A percentile compares a stretch with the other conserved stretches of the same genome.
Evolutionary conservation across 2,113 vertebrate genomes (phyloP).

Genomic region (Macheiramphus alcinus): DNA sequence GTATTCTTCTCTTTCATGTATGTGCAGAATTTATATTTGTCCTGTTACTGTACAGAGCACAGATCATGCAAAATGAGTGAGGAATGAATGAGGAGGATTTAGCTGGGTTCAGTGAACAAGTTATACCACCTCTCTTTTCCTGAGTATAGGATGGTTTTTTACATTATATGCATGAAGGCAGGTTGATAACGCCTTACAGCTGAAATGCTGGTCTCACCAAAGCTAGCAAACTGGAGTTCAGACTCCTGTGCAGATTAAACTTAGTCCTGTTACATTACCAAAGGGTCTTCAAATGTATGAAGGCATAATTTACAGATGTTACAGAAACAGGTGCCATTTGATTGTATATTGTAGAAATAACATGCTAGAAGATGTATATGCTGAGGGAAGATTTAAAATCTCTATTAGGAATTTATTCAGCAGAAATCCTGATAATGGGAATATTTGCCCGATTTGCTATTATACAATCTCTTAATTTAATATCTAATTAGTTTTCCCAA

Average conservation of each 20-base stretch:
- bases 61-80: slow-evolving; percentile 42
- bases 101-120: not conserved
- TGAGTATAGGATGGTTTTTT: not conserved
- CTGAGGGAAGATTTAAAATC: not conserved
- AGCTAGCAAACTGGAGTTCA: not conserved
- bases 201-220: slow-evolving; percentile 26
- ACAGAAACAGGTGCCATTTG: not conserved
- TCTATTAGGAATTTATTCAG: not conserved
- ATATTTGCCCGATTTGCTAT: not conserved
- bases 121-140: slow-evolving; percentile 19
- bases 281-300: not conserved
- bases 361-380: not conserved
- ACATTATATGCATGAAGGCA: slow-evolving; percentile 7
- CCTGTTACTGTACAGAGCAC: not conserved
- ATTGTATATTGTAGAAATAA: not conserved
- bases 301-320: not conserved
- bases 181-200: slow-evolving; percentile 29
- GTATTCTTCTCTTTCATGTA: slow-evolving; percentile 36
- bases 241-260: not conserved
- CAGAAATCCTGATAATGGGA: not conserved
- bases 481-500: slow-evolving; percentile 11
- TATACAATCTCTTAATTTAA: not conserved
- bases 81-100: not conserved
- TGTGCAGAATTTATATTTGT: slow-evolving; percentile 39
- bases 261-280: not conserved